These are phyloP conservation scores for Tenthredo distinguenda DNA, from an alignment of 2,888 invertebrate genomes.

Conservation along the genomic window DNA sequence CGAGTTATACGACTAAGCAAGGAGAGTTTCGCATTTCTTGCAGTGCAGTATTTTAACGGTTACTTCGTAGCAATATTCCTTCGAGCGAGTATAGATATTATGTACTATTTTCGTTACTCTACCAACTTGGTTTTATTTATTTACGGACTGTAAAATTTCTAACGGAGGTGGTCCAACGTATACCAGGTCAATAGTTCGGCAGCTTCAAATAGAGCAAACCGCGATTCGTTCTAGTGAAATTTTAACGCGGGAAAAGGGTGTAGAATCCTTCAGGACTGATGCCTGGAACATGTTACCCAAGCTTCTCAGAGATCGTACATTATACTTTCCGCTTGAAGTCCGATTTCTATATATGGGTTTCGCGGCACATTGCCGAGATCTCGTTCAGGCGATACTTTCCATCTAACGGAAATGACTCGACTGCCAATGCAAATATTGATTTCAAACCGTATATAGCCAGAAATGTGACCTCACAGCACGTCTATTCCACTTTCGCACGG, in stretches of 20 bases:
- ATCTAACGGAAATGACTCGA: conserved; percentile 33
- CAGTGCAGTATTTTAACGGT: conserved; percentile 10
- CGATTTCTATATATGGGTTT: background rate
- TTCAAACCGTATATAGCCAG: conserved; percentile 35
- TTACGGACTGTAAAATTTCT: background rate
- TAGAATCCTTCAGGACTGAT: conserved; percentile 8
- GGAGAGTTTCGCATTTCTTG: conserved; percentile 6
- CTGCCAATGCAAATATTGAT: conserved; percentile 48
- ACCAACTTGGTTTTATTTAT: conserved; percentile 9
- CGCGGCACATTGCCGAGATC: conserved; percentile 15
- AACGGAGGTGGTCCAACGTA: background rate
- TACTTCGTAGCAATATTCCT: background rate
- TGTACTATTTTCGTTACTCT: background rate
- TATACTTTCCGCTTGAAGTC: background rate
- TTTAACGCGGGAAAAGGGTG: conserved; percentile 1
- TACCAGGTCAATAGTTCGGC: background rate
- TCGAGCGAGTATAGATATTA: background rate
- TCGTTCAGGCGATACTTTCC: conserved; percentile 21
- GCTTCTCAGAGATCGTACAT: conserved; percentile 3
- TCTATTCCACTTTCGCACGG: background rate
- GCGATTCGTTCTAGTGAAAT: background rate
- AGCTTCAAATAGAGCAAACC: background rate
- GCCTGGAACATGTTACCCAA: conserved; percentile 37
- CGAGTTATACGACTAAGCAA: conserved; percentile 13
- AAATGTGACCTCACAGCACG: conserved; percentile 23